Base-by-base conservation (phyloP, 2,888 invertebrate genomes). In the Erynnis tages region DNA sequence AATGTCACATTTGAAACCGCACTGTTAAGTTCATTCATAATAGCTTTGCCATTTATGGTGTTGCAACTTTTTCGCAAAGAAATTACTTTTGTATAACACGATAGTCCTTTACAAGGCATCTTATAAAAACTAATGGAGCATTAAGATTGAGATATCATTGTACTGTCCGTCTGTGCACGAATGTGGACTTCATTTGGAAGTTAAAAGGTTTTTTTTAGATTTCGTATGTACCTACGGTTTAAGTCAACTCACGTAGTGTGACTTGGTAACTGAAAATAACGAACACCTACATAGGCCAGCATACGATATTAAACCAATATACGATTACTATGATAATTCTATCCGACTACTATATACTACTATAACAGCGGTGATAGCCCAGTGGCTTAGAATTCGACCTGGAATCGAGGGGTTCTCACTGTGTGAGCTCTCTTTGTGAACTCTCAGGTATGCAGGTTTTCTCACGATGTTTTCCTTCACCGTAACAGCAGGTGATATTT, bases 81-180 rank as follows among this genome's bases (percentile, higher is more conserved):
- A 49, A 34, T 34, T 41, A 40, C 7, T 16, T 13, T 11, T 29
- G 8, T 19, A 8, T 32, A 32, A 14, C 32, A 14, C 17, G n/a
- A 16, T 10, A 37, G 5, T 14, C 30, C 34, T 43, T 41, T 19
- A 19, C 29, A 35, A 35, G 27, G 27, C 14, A 6, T 43, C 14
- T 14, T 19, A 30, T 25, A 50, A 50, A 50, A 43, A 34, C 41
- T 35, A 43, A 29, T 5, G 14, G 21, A 25, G 38, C 53, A 52
- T 37, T 44, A 47, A 57, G 52, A 56, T 45, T 47, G 41, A 61
- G 61, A 60, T 61, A 61, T 40, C 47, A 62, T 62, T 62, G 61
- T 62, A 13, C 48, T 29, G 29, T 21, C 21, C 41, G 47, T 29
- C 46, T 37, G 47, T 41, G 53, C 19, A 54, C 50, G 4, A 35